Evolutionary conservation across 2,888 invertebrate genomes (phyloP).

Genomic region (Cryptocephalus moraei): DNA sequence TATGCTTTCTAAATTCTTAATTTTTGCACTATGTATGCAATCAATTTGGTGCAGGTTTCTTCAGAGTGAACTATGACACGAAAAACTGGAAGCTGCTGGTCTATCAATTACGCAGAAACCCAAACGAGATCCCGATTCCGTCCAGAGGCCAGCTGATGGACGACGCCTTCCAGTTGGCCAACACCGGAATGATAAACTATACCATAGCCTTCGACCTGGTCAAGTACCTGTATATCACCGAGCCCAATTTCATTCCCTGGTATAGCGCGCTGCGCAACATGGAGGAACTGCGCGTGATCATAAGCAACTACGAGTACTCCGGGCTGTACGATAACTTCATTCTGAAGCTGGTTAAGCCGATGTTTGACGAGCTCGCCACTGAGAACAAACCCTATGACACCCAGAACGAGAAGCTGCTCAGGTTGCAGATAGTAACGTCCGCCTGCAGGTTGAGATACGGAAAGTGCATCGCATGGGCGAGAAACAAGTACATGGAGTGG

Average conservation of each 20-base stretch:
- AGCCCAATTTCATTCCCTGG: slow-evolving; percentile 60
- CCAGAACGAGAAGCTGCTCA: slow-evolving; percentile 47
- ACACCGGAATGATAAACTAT: slow-evolving; percentile 48
- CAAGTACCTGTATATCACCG: slow-evolving; percentile 51
- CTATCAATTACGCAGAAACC: slow-evolving; percentile 34
- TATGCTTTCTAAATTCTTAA: no score
- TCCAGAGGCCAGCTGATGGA: slow-evolving; percentile 63
- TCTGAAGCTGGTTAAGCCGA: slow-evolving; percentile 22
- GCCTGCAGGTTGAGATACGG: slow-evolving; percentile 48
- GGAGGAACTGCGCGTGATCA: slow-evolving; percentile 41
- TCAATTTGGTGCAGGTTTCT: slow-evolving; percentile 40
- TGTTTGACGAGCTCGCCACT: slow-evolving; percentile 44
- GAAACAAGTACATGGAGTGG: slow-evolving; percentile 36
- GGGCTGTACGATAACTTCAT: slow-evolving; percentile 36
- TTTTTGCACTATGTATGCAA: not conserved
- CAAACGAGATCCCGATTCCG: slow-evolving; percentile 43
- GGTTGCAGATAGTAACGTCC: slow-evolving; percentile 46
- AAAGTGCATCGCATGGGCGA: slow-evolving; percentile 46
- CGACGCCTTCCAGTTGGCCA: slow-evolving; percentile 58
- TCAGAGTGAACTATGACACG: slow-evolving; percentile 52
- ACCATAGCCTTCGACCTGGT: slow-evolving; percentile 51
- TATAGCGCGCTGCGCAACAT: slow-evolving; percentile 47
- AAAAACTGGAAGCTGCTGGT: slow-evolving; percentile 47
- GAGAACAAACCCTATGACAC: slow-evolving; percentile 41
- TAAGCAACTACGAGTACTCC: slow-evolving; percentile 43